Evolutionary conservation across 2,113 vertebrate genomes (phyloP).

Genomic region (Blennius ocellaris): DNA sequence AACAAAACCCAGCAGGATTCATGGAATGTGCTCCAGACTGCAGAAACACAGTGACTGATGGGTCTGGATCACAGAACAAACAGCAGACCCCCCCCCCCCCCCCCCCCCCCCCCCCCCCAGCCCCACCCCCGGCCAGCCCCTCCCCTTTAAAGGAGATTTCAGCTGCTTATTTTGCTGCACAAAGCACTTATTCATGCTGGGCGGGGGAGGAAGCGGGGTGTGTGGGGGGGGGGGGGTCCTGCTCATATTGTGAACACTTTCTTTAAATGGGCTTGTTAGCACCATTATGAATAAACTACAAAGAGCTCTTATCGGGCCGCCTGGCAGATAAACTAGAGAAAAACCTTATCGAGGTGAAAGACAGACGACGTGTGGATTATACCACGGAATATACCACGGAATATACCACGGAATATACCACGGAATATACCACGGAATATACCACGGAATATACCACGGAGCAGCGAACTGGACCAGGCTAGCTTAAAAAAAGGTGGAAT

Average conservation of each 20-base stretch:
- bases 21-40: slow-evolving; percentile 72
- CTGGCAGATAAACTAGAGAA: neutral
- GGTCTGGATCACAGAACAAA: slow-evolving; percentile 57
- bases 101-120: neutral
- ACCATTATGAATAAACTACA: slow-evolving; percentile 18
- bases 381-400: too few relatives aligned
- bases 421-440: too few relatives aligned
- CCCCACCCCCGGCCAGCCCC: too few relatives aligned
- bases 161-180: slow-evolving; percentile 37
- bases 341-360: neutral
- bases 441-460: too few relatives aligned
- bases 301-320: neutral
- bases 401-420: too few relatives aligned
- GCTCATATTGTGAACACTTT: slow-evolving; percentile 8
- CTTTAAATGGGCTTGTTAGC: slow-evolving; percentile 19
- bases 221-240: neutral
- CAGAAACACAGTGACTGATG: slow-evolving; percentile 63
- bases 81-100: slow-evolving; percentile 15
- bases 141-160: slow-evolving; percentile 36
- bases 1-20: slow-evolving; percentile 75
- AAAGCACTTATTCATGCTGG: slow-evolving; percentile 19
- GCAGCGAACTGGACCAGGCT: too few relatives aligned
- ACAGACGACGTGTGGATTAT: too few relatives aligned
- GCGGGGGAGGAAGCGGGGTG: neutral
- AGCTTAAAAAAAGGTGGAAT: too few relatives aligned